These are phyloP conservation scores for Nomada lathburiana DNA, from an alignment of 2,888 invertebrate genomes.

Conservation along the genomic window DNA sequence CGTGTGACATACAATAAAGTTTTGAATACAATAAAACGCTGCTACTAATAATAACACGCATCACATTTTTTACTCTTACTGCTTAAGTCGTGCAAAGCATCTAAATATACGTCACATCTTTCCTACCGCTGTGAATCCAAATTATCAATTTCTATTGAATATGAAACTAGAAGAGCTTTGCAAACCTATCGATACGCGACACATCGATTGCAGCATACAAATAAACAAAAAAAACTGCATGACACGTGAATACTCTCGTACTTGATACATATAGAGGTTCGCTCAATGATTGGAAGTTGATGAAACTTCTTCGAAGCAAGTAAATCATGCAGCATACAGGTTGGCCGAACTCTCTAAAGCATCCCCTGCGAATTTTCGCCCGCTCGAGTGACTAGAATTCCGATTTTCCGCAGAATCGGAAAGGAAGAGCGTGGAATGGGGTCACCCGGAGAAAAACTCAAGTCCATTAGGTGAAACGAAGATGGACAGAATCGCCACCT, in stretches of 20 bases:
- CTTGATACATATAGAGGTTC: constrained; percentile 34
- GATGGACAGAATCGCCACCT: background rate
- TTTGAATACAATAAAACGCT: too few relatives aligned
- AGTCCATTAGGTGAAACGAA: too few relatives aligned
- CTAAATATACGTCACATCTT: too few relatives aligned
- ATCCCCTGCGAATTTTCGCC: background rate
- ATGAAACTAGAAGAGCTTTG: background rate
- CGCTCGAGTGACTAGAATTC: background rate
- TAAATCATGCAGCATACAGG: constrained; percentile 42
- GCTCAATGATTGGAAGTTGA: constrained; percentile 41
- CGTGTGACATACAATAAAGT: too few relatives aligned
- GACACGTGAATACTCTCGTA: constrained; percentile 3
- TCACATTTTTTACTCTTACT: too few relatives aligned
- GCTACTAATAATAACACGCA: too few relatives aligned
- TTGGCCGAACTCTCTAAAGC: constrained; percentile 2
- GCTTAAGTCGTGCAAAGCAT: too few relatives aligned
- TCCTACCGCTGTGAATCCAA: too few relatives aligned
- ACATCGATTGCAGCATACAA: constrained; percentile 15
- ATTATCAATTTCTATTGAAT: background rate
- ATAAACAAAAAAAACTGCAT: constrained; percentile 49
- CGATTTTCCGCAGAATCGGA: constrained; percentile 12
- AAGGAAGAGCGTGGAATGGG: background rate
- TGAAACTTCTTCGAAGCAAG: constrained; percentile 13
- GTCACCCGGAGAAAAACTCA: too few relatives aligned
- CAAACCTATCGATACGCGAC: constrained; percentile 14